Base-by-base conservation (phyloP, 2,797 vertebrate genomes). In the Tragopan temminckii region DNA sequence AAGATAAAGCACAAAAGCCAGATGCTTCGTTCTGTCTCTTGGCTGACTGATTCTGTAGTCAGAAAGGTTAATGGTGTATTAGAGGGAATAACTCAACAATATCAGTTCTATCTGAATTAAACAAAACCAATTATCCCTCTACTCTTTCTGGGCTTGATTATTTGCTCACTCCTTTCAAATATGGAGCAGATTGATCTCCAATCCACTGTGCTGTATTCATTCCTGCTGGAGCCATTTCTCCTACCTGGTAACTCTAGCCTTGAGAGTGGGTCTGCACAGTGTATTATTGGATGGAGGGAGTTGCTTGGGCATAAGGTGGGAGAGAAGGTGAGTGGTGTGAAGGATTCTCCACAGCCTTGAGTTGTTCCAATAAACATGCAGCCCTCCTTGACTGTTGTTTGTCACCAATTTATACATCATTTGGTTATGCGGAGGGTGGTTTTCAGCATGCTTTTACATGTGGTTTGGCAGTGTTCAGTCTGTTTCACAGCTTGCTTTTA, bases 401-500 rank as follows among this genome's bases (percentile, higher is more conserved):
- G 25, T 57, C 27, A 35, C 1, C 10, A 27, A 75, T 74, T 33
- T 38, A 53, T 61, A 63, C 33, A 46, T 4, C 63, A 85, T 79
- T 76, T 91, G 85, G 67, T 80, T 59, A 27, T 45, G 66, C 2
- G 25, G 70, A 95, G 85, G 77, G 80, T 89, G 90, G 52, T 36
- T 97, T 81, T 88, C 87, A 90, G 77, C 20, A 2, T 88, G 92
- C 63, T 95, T 80, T 95, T 58, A 92, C 94, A 81, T 92, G 95
- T 94, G 96, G 94, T 92, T 95, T 96, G 96, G 95, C 36, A 5
- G 57, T 11, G 57, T 2, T 14, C 74, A 57, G 77, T 40, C 59
- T 91, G 63, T 79, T 95, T 95, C 91, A 92, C 94, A 95, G 96
- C 85, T 96, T 91, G 87, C 89, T 94, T 89, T 95, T 86, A 93